Evolutionary conservation across 1,140 invertebrate species (phyloP), one percentile per base, ranked within the genome.

Genomic region (Lineus longissimus): DNA sequence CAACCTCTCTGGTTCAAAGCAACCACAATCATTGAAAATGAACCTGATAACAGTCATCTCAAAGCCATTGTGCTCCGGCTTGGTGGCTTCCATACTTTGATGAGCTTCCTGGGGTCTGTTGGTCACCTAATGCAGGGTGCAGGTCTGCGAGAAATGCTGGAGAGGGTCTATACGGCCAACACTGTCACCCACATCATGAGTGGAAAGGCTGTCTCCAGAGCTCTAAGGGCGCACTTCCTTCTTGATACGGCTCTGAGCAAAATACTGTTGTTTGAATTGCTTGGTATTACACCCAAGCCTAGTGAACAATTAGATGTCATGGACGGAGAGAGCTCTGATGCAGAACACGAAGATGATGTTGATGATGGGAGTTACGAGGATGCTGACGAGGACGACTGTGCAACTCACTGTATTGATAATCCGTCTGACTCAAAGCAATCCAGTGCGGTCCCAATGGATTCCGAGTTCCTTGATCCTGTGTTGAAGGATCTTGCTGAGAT

Each of bases 181-280:
- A 70, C 73, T 40, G 73, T 76, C 27, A 69, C 71, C 7, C 77
- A 82, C 71, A 79, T 80, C 68, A 56, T 84, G 55, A 64, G 55
- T 40, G 74, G 79, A 27, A 75, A 84, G 69, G 71, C 79, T 55
- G 81, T 78, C 67, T 61, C 75, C 27, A 69, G 82, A 72, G 73
- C 76, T 31, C 60, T 84, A 15, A 61, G 81, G 67, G 83, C 64
- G 27, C 81, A 84, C 76, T 69, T 79, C 29, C 66, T 73, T 7
- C 60, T 71, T 11, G 66, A 70, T 43, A 60, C 45, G 41, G 70
- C 67, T 13, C 65, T 67, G 6, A 36, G 33, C 33, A 36, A 36
- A 36, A 36, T 15, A 36, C 33, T 36, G 33, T 36, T 36, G 33
- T 36, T 7, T 15, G 33, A 36, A 36, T 4, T 36, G 15, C 33